Evolutionary conservation across 2,113 vertebrate species (phyloP).

Genomic region (Paralichthys olivaceus): DNA sequence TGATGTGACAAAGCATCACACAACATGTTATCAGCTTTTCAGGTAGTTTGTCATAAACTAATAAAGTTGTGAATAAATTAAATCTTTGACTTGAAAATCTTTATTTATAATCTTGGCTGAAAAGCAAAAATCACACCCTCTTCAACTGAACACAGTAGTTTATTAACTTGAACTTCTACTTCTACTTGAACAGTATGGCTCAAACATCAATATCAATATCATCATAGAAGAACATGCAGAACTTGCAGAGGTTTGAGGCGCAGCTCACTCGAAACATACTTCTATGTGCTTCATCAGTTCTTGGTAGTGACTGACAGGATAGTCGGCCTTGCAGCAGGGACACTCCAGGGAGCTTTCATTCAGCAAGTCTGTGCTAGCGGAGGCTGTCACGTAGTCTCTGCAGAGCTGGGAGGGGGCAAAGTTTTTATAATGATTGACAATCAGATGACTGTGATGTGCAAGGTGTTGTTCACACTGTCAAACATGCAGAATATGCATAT

Average conservation of each 20-base stretch:
- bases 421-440: neutral
- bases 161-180: constrained; percentile 15
- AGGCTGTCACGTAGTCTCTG: constrained; percentile 22
- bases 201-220: neutral
- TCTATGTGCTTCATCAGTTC: constrained; percentile 90
- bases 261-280: constrained; percentile 81
- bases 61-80: neutral
- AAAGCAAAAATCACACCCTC: constrained; percentile 2
- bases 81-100: neutral
- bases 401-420: constrained; percentile 69
- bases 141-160: constrained; percentile 21
- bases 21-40: neutral
- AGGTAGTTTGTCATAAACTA: neutral
- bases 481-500: neutral
- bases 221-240: constrained; percentile 1
- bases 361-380: constrained; percentile 69
- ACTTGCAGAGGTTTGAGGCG: neutral
- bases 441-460: neutral
- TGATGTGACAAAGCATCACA: neutral
- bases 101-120: neutral
- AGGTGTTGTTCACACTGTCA: neutral
- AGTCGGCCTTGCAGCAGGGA: constrained; percentile 84
- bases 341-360: constrained; percentile 90
- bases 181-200: neutral
- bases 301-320: constrained; percentile 84